Evolutionary conservation across 2,797 vertebrate genomes (phyloP), one percentile per base, ranked within the genome.

Genomic region (Siniperca obscura): DNA sequence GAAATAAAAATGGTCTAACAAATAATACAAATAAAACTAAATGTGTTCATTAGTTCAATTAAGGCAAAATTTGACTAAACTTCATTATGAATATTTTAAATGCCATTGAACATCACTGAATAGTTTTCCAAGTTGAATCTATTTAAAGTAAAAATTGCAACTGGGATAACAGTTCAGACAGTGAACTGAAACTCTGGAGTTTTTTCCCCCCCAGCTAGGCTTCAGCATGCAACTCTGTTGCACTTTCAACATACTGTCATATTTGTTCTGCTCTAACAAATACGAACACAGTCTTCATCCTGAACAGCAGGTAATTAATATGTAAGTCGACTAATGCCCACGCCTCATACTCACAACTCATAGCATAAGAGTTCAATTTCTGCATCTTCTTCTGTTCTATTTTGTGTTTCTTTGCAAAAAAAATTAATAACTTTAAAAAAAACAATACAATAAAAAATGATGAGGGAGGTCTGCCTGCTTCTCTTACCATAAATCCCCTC

Each of bases 401-500:
- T 59, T 48, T 3, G 21, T n/a, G 3, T 62, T 38, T 73, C 19
- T 60, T 53, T 59, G 5, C 7, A 52, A 69, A 69, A 79, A 67
- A 19, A 65, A 34, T 7, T 8, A 61, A 59, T 48, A 21, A 50
- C 17, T 65, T 34, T 7, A 68, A 69, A 85, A 85, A 80, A 46
- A 52, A 0, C 16, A 83, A 70, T 46, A n/a, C 17, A 42, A 5
- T 50, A 71, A 52, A 67, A 70, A 70, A 64, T 21, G 34, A 79
- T 69, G 25, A 81, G 22, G 22, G 17, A 60, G 36, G 25, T 50
- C 74, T 59, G 16, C 13, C 42, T 69, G 56, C 55, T 75, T 78
- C 30, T 48, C 65, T 74, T 65, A 53, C 14, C 42, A 62, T 60
- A 74, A 90, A 89, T 86, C 80, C 76, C 53, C 42, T 50, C 36